phyloP scores from a whole-genome alignment of 2,797 vertebrate species.

The Enteromius anoplus region DNA sequence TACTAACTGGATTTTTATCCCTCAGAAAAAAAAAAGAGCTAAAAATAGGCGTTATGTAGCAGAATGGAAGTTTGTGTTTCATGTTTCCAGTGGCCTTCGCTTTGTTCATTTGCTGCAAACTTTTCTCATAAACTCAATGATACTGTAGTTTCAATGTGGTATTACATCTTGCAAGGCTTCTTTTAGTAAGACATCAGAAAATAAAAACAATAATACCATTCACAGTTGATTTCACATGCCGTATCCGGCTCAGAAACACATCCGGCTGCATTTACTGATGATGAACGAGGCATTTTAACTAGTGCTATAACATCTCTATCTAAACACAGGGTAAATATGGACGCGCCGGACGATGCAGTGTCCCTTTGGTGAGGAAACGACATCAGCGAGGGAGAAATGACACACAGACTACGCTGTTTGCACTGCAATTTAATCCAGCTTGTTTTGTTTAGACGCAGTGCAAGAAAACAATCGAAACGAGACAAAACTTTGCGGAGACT shows the following conservation, averaged over 20 bases:
- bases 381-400: conserved; percentile 55
- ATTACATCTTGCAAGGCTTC: neutral
- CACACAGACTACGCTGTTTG: neutral
- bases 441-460: neutral
- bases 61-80: neutral
- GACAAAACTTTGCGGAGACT: conserved; percentile 65
- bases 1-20: neutral
- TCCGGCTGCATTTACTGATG: conserved; percentile 66
- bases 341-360: conserved; percentile 73
- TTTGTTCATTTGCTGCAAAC: conserved; percentile 47
- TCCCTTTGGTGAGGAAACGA: conserved; percentile 65
- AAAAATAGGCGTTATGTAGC: no score
- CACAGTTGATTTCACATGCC: conserved; percentile 49
- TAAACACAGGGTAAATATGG: conserved; percentile 56
- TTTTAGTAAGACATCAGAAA: conserved; percentile 1
- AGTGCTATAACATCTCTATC: conserved; percentile 53
- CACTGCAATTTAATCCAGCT: neutral
- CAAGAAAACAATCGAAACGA: neutral
- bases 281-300: conserved; percentile 61
- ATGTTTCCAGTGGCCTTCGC: conserved; percentile 11
- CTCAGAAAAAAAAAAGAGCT: neutral
- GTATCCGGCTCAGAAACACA: conserved; percentile 40
- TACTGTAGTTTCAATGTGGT: conserved; percentile 12
- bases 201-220: conserved; percentile 35
- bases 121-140: neutral